A percentile compares a stretch with the other conserved stretches of the same genome.
Conservation (phyloP, 2,113 vertebrate genomes). For the Strix uralensis region DNA sequence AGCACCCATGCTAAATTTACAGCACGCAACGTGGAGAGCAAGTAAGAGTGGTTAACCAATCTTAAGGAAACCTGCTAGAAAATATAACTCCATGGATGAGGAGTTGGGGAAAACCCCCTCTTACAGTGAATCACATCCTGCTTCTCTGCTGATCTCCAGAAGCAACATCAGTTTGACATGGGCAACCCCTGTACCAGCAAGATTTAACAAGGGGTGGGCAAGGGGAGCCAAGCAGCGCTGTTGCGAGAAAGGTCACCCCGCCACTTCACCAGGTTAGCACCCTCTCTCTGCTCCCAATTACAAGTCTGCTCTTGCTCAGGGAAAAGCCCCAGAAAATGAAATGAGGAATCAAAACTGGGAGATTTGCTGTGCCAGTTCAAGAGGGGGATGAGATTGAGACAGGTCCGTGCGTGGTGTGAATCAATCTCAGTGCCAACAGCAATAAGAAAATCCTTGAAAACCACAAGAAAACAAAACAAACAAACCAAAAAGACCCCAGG, state of each 20-base stretch:
- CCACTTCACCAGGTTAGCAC: background rate
- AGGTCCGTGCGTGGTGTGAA: background rate
- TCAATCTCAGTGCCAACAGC: background rate
- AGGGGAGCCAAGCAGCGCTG: background rate
- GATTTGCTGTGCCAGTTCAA: background rate
- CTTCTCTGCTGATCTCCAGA: background rate
- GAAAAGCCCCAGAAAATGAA: background rate
- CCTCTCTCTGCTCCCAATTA: background rate
- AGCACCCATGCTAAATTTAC: background rate
- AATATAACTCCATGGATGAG: background rate
- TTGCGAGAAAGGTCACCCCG: background rate
- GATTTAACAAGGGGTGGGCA: background rate
- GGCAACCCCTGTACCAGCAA: background rate
- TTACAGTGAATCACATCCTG: background rate
- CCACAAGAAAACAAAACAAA: background rate
- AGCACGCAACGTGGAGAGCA: background rate
- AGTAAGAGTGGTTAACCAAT: background rate
- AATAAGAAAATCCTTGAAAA: background rate
- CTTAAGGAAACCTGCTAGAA: background rate
- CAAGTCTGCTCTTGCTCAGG: background rate
- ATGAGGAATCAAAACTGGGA: background rate
- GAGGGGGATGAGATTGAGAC: background rate
- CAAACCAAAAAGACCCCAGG: background rate
- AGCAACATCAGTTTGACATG: background rate
- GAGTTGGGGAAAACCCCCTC: background rate